These are phyloP conservation scores for Geotrypetes seraphini DNA, from an alignment of 2,797 vertebrate species.

Conservation along the genomic window DNA sequence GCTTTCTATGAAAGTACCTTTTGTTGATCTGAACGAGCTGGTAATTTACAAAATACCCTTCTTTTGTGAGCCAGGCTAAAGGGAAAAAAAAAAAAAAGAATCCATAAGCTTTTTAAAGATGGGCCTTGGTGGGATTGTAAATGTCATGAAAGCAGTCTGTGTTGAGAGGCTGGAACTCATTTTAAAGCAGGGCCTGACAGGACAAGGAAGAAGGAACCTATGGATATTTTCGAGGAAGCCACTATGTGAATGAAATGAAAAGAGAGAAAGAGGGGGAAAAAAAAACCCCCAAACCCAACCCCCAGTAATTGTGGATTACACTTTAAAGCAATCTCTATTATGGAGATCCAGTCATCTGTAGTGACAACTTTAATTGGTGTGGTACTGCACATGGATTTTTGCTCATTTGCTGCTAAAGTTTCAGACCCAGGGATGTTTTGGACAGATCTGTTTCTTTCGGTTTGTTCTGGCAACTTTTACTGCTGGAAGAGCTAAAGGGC, in stretches of 20 bases:
- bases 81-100: conserved; percentile 95
- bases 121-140: conserved; percentile 97
- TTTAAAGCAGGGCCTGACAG: conserved; percentile 88
- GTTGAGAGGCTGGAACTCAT: conserved; percentile 97
- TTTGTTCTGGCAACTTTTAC: conserved; percentile 32
- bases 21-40: conserved; percentile 99
- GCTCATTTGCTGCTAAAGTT: conserved; percentile 38
- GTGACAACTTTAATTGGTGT: conserved; percentile 47
- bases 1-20: conserved; percentile 99
- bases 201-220: background rate
- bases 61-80: conserved; percentile 98
- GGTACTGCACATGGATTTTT: conserved; percentile 51
- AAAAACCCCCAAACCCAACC: too few species aligned
- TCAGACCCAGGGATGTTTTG: conserved; percentile 45
- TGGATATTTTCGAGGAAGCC: too few species aligned
- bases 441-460: conserved; percentile 44
- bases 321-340: conserved; percentile 46
- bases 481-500: conserved; percentile 34
- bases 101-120: conserved; percentile 99
- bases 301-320: conserved; percentile 46
- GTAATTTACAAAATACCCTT: conserved; percentile 99
- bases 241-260: conserved; percentile 56
- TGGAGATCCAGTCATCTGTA: conserved; percentile 45
- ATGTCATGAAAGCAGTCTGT: conserved; percentile 99
- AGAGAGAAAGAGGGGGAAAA: conserved; percentile 29